phyloP scores from a whole-genome alignment of 2,113 vertebrate genomes.

The Melanotaenia duboulayi region DNA sequence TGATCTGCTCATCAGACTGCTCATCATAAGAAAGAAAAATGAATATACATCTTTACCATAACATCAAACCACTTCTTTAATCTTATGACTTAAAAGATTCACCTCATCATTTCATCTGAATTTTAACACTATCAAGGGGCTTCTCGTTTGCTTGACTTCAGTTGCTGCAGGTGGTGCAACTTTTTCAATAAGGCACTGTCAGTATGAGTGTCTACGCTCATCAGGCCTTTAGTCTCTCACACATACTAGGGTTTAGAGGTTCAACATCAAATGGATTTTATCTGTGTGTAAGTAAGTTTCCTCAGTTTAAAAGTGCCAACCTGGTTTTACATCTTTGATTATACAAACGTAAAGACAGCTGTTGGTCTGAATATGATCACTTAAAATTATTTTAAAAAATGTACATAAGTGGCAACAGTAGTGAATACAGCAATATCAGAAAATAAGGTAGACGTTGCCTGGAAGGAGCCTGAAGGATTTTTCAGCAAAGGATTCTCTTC shows the following conservation, averaged over 20 bases:
- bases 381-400: constrained; percentile 24
- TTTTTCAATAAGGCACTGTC: constrained; percentile 81
- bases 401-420: constrained; percentile 48
- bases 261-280: constrained; percentile 30
- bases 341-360: constrained; percentile 61
- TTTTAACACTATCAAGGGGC: constrained; percentile 33
- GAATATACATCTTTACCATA: background rate
- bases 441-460: constrained; percentile 62
- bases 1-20: background rate
- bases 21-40: background rate
- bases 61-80: background rate
- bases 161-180: constrained; percentile 66
- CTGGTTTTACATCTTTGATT: constrained; percentile 35
- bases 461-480: constrained; percentile 48
- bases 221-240: constrained; percentile 49
- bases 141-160: constrained; percentile 51
- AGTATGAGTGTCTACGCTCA: constrained; percentile 73
- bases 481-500: constrained; percentile 44
- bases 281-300: constrained; percentile 8
- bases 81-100: background rate
- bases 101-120: constrained; percentile 1
- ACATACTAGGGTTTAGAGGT: constrained; percentile 27
- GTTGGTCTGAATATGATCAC: constrained; percentile 47
- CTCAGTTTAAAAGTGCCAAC: constrained; percentile 25
- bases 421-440: constrained; percentile 68